These are phyloP conservation scores for Tautogolabrus adspersus DNA, from an alignment of 2,113 vertebrate genomes.

Conservation along the genomic window DNA sequence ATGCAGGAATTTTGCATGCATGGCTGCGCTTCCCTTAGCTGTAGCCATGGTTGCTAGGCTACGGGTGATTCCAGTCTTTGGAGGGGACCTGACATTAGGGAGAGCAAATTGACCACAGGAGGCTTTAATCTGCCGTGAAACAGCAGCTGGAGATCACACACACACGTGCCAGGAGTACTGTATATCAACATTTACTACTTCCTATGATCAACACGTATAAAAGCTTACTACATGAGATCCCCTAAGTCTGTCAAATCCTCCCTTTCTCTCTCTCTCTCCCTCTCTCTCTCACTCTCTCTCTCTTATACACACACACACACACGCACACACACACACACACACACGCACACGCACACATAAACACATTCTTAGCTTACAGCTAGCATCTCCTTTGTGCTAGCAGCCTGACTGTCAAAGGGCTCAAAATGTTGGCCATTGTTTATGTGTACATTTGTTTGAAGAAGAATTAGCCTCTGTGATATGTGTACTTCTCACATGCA, in stretches of 20 bases:
- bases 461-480: neutral
- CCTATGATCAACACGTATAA: slow-evolving; percentile 35
- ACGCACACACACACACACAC: slow-evolving; percentile 2
- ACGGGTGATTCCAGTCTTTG: slow-evolving; percentile 90
- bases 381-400: slow-evolving; percentile 4
- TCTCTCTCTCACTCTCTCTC: too few relatives aligned
- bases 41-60: slow-evolving; percentile 96
- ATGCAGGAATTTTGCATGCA: slow-evolving; percentile 99
- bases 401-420: neutral
- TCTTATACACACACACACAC: too few relatives aligned
- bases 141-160: slow-evolving; percentile 85
- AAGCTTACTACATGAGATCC: slow-evolving; percentile 4
- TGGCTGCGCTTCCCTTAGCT: slow-evolving; percentile 90
- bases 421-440: neutral
- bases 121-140: slow-evolving; percentile 97
- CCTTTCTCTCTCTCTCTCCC: too few relatives aligned
- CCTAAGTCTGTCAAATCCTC: slow-evolving; percentile 12
- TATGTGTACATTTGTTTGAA: neutral
- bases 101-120: slow-evolving; percentile 99
- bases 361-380: neutral
- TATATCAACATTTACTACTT: slow-evolving; percentile 51
- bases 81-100: slow-evolving; percentile 98
- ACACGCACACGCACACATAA: neutral
- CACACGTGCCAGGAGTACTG: slow-evolving; percentile 60
- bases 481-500: neutral